Conservation (phyloP, 2,797 vertebrate genomes). For the Taenioides sp. region DNA sequence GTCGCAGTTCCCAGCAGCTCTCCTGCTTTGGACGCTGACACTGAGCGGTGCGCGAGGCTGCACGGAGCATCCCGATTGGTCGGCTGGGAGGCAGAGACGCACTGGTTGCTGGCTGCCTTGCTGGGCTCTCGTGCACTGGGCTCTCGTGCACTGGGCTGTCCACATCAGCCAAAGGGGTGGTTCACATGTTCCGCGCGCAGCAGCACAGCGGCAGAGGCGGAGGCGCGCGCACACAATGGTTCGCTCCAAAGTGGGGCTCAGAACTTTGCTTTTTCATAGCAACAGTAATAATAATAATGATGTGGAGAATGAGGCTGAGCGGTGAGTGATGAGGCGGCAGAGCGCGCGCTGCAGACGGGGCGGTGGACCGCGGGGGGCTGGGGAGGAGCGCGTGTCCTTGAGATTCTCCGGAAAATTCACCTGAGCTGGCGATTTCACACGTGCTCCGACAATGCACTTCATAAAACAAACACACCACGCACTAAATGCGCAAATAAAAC, state of each 20-base stretch:
- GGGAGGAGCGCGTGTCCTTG: not conserved
- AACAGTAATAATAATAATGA: conserved; percentile 45
- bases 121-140: conserved; percentile 74
- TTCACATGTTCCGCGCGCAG: conserved; percentile 42
- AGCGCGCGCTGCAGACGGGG: not conserved
- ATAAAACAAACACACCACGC: not conserved
- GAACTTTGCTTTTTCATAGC: conserved; percentile 74
- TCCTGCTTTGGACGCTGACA: conserved; percentile 74
- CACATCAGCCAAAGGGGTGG: conserved; percentile 3
- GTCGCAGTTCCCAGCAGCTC: conserved; percentile 75
- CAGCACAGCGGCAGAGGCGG: not conserved
- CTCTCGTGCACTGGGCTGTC: conserved; percentile 37
- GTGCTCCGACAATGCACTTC: not conserved
- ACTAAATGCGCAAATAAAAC: no score
- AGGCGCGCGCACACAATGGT: conserved; percentile 64
- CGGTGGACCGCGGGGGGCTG: not conserved
- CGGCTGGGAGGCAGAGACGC: conserved; percentile 76
- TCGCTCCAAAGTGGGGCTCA: conserved; percentile 73
- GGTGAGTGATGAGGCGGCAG: conserved; percentile 36
- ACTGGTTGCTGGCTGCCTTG: conserved; percentile 77
- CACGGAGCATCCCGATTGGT: conserved; percentile 78
- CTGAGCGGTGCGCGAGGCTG: conserved; percentile 70
- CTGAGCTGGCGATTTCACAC: conserved; percentile 8
- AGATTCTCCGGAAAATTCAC: conserved; percentile 4
- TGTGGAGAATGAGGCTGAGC: conserved; percentile 19